phyloP scores from a whole-genome alignment of 2,888 invertebrate genomes.

The Chirona hameri region DNA sequence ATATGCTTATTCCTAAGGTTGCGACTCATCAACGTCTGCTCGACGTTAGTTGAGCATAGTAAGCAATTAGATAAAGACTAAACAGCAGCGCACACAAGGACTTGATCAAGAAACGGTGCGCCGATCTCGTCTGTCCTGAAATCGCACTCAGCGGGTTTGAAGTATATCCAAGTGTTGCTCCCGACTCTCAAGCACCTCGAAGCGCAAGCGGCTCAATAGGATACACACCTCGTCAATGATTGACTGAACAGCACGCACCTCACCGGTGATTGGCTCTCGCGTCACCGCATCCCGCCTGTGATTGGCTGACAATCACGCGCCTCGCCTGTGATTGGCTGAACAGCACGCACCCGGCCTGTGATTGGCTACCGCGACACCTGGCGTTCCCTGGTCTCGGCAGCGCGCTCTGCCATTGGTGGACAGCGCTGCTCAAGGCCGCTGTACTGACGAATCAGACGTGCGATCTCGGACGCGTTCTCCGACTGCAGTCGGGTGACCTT shows the following conservation, averaged over 20 bases:
- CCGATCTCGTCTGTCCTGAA: neutral
- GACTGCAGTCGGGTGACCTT: conserved; percentile 92
- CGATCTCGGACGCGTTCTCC: conserved; percentile 95
- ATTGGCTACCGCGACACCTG: conserved; percentile 24
- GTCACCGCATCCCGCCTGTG: neutral
- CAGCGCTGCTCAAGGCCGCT: conserved; percentile 77
- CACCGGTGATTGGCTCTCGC: neutral
- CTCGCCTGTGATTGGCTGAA: neutral
- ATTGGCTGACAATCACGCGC: neutral
- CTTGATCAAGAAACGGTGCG: too few species aligned
- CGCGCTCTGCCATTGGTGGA: neutral
- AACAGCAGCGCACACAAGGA: too few species aligned
- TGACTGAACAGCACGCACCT: neutral
- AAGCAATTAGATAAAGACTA: too few species aligned
- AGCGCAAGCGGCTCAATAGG: too few species aligned
- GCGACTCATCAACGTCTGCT: too few species aligned
- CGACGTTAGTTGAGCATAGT: too few species aligned
- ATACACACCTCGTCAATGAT: neutral
- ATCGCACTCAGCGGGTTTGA: too few species aligned
- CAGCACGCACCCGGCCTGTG: neutral
- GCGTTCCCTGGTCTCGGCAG: neutral
- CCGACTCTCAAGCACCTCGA: too few species aligned
- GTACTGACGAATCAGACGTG: conserved; percentile 91
- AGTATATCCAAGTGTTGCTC: too few species aligned
- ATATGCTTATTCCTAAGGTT: too few species aligned